phyloP scores from a whole-genome alignment of 2,888 invertebrate species.

The Cantharis lateralis region DNA sequence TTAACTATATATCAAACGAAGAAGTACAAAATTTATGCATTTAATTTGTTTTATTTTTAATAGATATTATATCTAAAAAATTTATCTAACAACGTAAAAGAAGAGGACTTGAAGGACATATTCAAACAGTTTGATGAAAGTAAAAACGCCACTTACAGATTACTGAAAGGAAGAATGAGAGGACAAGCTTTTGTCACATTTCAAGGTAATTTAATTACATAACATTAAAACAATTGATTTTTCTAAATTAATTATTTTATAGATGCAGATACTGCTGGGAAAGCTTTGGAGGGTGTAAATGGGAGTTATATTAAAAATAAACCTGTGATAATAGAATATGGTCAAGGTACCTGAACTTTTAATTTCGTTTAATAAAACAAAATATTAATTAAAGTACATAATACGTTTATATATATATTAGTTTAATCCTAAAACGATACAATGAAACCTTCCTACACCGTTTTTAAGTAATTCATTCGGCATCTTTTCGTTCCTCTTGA shows the following conservation, averaged over 20 bases:
- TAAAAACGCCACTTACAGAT: conserved; percentile 50
- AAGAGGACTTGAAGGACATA: conserved; percentile 57
- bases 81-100: conserved; percentile 57
- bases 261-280: conserved; percentile 58
- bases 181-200: conserved; percentile 65
- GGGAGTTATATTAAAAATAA: conserved; percentile 60
- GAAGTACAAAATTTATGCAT: too few relatives aligned
- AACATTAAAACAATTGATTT: neutral
- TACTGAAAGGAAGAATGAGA: conserved; percentile 62
- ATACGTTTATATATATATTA: neutral
- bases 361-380: neutral
- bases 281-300: conserved; percentile 59
- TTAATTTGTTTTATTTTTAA: conserved; percentile 24
- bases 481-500: conserved; percentile 33
- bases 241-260: conserved; percentile 36
- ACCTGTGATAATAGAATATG: conserved; percentile 57
- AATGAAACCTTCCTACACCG: neutral
- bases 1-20: too few relatives aligned
- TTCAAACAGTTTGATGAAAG: conserved; percentile 56
- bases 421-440: neutral
- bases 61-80: conserved; percentile 64
- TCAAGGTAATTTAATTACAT: conserved; percentile 50
- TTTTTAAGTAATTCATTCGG: conserved; percentile 12
- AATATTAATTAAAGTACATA: neutral
- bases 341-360: conserved; percentile 15